phyloP scores from a whole-genome alignment of 2,888 invertebrate species.

The Serripes groenlandicus region DNA sequence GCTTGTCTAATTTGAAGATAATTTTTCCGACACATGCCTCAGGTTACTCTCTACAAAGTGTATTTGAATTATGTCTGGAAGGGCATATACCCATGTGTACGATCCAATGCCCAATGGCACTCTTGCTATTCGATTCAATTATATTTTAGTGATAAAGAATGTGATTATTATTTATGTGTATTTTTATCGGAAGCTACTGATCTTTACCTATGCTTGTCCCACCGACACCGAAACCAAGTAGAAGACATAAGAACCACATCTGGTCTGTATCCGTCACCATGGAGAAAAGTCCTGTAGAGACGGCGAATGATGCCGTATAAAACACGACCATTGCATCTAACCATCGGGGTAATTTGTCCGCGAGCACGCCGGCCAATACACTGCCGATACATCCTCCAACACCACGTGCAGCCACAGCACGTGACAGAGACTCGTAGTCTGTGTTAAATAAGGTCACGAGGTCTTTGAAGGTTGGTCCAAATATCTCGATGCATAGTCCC shows the following conservation, averaged over 20 bases:
- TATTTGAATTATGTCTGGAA: too few species aligned
- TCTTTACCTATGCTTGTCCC: slow-evolving; percentile 43
- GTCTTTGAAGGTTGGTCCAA: slow-evolving; percentile 51
- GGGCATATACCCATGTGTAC: too few species aligned
- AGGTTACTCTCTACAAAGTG: too few species aligned
- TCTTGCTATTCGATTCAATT: too few species aligned
- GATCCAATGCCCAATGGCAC: too few species aligned
- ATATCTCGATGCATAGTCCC: slow-evolving; percentile 44
- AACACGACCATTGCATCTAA: slow-evolving; percentile 33
- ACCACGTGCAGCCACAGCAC: slow-evolving; percentile 48
- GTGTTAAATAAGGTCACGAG: slow-evolving; percentile 34
- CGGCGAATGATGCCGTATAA: slow-evolving; percentile 3
- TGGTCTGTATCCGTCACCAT: slow-evolving; percentile 19
- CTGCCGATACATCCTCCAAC: slow-evolving; percentile 50
- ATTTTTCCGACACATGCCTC: too few species aligned
- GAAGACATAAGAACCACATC: slow-evolving; percentile 45
- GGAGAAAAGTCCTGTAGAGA: slow-evolving; percentile 20
- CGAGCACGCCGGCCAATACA: slow-evolving; percentile 31
- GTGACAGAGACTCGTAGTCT: slow-evolving; percentile 42
- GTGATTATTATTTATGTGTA: too few species aligned
- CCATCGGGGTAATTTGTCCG: slow-evolving; percentile 35
- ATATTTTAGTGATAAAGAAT: too few species aligned
- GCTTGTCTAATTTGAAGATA: too few species aligned
- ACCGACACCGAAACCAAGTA: slow-evolving; percentile 26
- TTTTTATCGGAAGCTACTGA: too few species aligned